Evolutionary conservation across 37 sponge, comb jelly and placozoan genomes (phyloP), one percentile per base, ranked within the genome.

Genomic region (Cladorhizidae sp.): DNA sequence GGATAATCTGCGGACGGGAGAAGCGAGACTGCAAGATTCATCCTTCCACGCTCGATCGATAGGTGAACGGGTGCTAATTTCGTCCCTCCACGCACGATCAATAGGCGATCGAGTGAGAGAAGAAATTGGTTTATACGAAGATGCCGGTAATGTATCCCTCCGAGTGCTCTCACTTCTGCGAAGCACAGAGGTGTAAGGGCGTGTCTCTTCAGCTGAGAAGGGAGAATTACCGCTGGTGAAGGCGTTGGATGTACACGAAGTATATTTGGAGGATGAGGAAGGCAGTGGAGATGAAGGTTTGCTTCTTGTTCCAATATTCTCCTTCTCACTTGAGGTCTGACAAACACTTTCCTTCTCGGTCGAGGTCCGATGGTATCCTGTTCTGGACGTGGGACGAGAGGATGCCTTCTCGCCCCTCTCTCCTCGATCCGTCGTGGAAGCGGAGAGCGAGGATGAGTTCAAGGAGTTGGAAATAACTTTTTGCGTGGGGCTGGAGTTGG

Each of bases 51-150:
- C 62, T 45, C 49, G 32, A 32, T 14, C 7, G 7, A 36, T 8
- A 33, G 32, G 32, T 3, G 67, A 65, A 36, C 11, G 5, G 12
- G 35, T 15, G 18, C 33, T 65, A 17, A 36, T 32, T 33, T 65
- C 67, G 5, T 65, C 67, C 32, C 11, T 29, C 67, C 67, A 65
- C 8, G 35, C 67, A 28, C 35, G 31, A 32, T 71, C 72, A 25
- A 71, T 71, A 5, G 72, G 72, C 2, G 72, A 42, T 20, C 45
- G 45, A 18, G 72, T 41, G 14, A 71, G 49, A 41, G 72, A 71
- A 20, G 72, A 71, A n/a, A 71, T 2, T 7, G 38, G 29, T 61
- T 28, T 61, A 17, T 23, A 11, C 2, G 67, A 25, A 11, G 67
- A 29, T 3, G 67, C 18, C 26, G 18, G 17, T 3, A 17, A 1